Evolutionary conservation across 2,113 vertebrate species (phyloP).

Genomic region (Heterotilapia buettikoferi): DNA sequence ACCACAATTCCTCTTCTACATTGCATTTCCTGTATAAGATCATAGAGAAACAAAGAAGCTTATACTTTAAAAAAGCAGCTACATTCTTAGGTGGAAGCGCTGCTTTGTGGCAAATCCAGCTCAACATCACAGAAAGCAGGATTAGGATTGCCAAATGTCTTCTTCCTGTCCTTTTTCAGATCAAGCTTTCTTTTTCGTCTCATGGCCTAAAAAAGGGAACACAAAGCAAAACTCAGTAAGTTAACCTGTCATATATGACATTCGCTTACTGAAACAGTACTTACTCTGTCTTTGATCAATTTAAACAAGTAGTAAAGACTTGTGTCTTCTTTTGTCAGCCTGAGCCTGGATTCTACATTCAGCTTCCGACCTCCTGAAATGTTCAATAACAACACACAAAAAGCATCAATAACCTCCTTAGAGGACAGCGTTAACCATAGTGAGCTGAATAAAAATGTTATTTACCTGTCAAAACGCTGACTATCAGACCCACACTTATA

Average conservation of each 20-base stretch:
- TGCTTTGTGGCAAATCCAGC: constrained; percentile 20
- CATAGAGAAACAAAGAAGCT: neutral
- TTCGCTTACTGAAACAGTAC: neutral
- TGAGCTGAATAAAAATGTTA: neutral
- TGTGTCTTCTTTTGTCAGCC: constrained; percentile 66
- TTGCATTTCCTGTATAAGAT: neutral
- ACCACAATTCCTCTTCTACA: accelerated
- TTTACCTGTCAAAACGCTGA: constrained; percentile 79
- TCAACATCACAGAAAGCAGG: constrained; percentile 37
- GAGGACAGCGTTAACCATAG: neutral
- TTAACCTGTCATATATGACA: accelerated
- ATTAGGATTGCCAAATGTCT: constrained; percentile 27
- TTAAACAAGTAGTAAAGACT: constrained; percentile 53
- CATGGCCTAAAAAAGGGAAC: constrained; percentile 1
- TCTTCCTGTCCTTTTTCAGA: neutral
- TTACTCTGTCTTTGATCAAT: constrained; percentile 55
- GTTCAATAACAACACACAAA: neutral
- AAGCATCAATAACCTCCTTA: neutral
- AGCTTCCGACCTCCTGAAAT: constrained; percentile 59
- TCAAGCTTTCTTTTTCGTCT: constrained; percentile 5
- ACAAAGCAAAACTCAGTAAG: neutral
- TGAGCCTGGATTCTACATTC: constrained; percentile 53
- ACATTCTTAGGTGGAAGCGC: neutral
- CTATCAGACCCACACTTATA: constrained; percentile 71
- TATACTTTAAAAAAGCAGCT: neutral